Percentiles rank a stretch among this genome's conserved stretches.
These are phyloP conservation scores for Morus bassanus DNA, from an alignment of 2,797 vertebrate genomes.

Conservation along the genomic window DNA sequence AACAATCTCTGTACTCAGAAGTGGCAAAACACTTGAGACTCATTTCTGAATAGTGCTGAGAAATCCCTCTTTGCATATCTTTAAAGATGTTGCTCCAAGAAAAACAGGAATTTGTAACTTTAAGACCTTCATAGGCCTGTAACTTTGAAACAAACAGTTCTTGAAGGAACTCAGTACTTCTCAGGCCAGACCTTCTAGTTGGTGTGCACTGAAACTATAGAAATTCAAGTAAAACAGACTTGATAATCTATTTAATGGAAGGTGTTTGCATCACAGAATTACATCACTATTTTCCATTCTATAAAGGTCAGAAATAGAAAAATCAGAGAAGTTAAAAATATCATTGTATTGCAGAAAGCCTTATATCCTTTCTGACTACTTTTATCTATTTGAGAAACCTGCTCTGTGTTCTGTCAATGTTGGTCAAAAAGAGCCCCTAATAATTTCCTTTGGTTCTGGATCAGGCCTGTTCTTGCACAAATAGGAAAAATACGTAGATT, in stretches of 20 bases:
- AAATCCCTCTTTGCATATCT: constrained; percentile 46
- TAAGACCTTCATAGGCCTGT: constrained; percentile 10
- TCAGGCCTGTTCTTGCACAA: neutral
- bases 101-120: constrained; percentile 26
- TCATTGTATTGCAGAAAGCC: neutral
- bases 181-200: neutral
- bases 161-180: neutral
- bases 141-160: constrained; percentile 34
- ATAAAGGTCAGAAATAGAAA: neutral
- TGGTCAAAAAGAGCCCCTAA: neutral
- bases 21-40: constrained; percentile 39
- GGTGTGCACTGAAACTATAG: neutral
- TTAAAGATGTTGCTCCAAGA: constrained; percentile 39
- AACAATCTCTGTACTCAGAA: constrained; percentile 22
- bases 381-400: neutral
- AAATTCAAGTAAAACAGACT: neutral
- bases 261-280: neutral
- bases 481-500: neutral
- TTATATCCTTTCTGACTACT: neutral
- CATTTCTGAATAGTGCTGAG: constrained; percentile 3
- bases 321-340: neutral
- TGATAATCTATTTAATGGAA: neutral
- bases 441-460: neutral
- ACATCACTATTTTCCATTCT: neutral
- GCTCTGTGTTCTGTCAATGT: neutral